A percentile compares a stretch with the other conserved stretches of the same genome.
phyloP scores from a whole-genome alignment of 2,888 invertebrate genomes.

The Caenorhabditis sp. region DNA sequence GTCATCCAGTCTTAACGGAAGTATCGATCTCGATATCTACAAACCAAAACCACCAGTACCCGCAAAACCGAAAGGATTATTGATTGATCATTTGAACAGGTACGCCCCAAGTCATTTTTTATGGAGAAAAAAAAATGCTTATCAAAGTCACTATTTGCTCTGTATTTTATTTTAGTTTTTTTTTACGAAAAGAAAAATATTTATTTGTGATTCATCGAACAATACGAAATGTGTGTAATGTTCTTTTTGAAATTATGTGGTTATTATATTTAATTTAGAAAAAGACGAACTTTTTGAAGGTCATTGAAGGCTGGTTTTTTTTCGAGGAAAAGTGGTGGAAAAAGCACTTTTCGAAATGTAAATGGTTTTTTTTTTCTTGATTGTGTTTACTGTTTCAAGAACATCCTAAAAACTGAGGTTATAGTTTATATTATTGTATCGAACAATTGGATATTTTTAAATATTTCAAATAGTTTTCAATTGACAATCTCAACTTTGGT shows the following conservation, averaged over 20 bases:
- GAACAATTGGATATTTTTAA: too few relatives aligned
- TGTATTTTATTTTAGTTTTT: neutral
- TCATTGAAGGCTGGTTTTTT: neutral
- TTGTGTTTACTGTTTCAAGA: neutral
- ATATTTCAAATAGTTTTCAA: too few relatives aligned
- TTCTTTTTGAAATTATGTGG: neutral
- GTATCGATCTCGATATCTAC: constrained; percentile 29
- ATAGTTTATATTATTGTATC: too few relatives aligned
- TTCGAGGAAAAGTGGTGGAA: neutral
- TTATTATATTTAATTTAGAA: neutral
- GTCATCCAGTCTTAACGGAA: constrained; percentile 20
- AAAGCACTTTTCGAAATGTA: too few relatives aligned
- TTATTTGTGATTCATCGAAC: neutral
- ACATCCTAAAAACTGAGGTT: constrained; percentile 3
- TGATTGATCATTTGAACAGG: constrained; percentile 55
- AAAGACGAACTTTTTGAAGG: constrained; percentile 2
- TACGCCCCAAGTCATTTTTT: constrained; percentile 6
- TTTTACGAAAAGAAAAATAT: neutral
- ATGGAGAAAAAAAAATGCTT: constrained; percentile 5
- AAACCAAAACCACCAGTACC: constrained; percentile 53
- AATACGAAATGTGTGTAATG: constrained; percentile 3
- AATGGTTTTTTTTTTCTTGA: too few relatives aligned
- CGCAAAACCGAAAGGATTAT: constrained; percentile 53
- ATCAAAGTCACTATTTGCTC: constrained; percentile 1
- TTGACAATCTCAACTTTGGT: too few relatives aligned